Evolutionary conservation across 2,888 invertebrate species (phyloP).

Genomic region (Salpingus planirostris): DNA sequence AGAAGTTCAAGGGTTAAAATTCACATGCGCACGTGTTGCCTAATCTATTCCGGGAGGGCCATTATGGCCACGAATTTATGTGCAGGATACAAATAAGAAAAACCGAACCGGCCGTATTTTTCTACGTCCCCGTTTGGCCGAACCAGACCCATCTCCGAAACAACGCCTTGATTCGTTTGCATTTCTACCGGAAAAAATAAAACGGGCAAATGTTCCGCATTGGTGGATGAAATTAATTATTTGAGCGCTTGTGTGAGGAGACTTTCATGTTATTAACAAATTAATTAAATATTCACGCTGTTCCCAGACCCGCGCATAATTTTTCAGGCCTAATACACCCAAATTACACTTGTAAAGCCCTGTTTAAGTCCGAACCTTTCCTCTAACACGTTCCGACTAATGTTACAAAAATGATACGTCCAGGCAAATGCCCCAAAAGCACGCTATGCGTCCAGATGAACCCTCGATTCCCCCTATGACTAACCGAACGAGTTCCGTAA

Average conservation of each 20-base stretch:
- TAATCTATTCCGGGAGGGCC: slow-evolving; percentile 1
- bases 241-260: too few species aligned
- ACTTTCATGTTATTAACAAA: background rate
- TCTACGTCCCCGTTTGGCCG: too few species aligned
- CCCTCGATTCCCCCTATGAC: too few species aligned
- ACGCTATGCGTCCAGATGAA: too few species aligned
- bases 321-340: slow-evolving; percentile 8
- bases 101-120: too few species aligned
- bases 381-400: slow-evolving; percentile 5
- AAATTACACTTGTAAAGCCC: slow-evolving; percentile 12
- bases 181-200: too few species aligned
- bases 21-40: slow-evolving; percentile 1
- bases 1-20: background rate
- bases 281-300: background rate
- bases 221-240: too few species aligned
- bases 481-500: too few species aligned
- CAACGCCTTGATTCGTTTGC: too few species aligned
- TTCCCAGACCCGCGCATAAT: too few species aligned
- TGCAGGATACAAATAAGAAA: background rate
- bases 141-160: too few species aligned
- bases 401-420: slow-evolving; percentile 14
- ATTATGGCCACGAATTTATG: slow-evolving; percentile 1
- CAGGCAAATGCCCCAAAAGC: slow-evolving; percentile 8
- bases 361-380: slow-evolving; percentile 7
- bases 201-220: too few species aligned